A percentile compares a stretch with the other conserved stretches of the same genome.
Evolutionary conservation across 1,140 invertebrate species (phyloP).

Genomic region (Drosophila arizonae): DNA sequence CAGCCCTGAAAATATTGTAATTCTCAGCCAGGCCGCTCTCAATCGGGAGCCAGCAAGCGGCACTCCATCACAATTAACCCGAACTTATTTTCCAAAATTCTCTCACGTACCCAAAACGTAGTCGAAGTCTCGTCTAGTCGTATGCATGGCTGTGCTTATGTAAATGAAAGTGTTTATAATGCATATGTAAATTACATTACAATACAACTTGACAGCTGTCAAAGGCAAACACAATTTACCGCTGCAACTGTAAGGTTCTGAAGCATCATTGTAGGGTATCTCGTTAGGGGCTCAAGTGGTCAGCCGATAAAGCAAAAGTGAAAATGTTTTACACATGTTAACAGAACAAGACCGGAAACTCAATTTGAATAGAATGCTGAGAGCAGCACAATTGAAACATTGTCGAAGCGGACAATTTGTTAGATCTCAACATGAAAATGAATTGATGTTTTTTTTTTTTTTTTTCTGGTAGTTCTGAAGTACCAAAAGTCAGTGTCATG

Average conservation of each 20-base stretch:
- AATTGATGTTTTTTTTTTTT: constrained; percentile 33
- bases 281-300: constrained; percentile 49
- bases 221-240: constrained; percentile 45
- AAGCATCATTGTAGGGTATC: constrained; percentile 20
- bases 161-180: constrained; percentile 39
- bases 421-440: constrained; percentile 37
- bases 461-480: constrained; percentile 6
- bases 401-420: constrained; percentile 33
- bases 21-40: background rate
- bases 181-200: constrained; percentile 68
- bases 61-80: background rate
- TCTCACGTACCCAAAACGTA: constrained; percentile 57
- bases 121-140: constrained; percentile 8
- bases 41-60: background rate
- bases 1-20: background rate
- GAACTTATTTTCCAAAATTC: constrained; percentile 28
- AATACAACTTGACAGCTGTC: constrained; percentile 69
- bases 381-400: constrained; percentile 54
- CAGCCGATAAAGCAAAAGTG: constrained; percentile 55
- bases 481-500: constrained; percentile 14
- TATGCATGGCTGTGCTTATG: constrained; percentile 30
- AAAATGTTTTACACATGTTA: constrained; percentile 59
- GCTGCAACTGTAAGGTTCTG: constrained; percentile 48
- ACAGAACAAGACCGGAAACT: constrained; percentile 61
- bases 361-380: constrained; percentile 63